phyloP scores from a whole-genome alignment of 2,113 vertebrate genomes.

The Chrysemys picta region DNA sequence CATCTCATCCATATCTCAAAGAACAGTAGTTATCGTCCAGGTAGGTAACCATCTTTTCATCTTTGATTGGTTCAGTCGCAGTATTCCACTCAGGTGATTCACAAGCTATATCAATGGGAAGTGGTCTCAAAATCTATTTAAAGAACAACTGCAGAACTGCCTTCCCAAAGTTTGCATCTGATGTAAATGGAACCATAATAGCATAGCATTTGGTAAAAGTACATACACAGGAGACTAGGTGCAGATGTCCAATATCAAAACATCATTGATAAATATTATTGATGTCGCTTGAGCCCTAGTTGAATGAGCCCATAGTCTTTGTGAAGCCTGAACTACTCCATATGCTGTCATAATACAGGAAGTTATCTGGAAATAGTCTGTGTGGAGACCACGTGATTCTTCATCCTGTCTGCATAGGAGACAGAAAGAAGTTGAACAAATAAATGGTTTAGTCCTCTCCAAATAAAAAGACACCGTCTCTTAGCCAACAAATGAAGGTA shows the following conservation, averaged over 20 bases:
- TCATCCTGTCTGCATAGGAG: background rate
- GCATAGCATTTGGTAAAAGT: background rate
- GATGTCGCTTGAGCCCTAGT: background rate
- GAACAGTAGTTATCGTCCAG: background rate
- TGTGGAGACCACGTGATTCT: background rate
- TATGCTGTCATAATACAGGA: background rate
- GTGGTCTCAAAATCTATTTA: background rate
- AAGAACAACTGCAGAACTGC: background rate
- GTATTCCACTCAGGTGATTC: background rate
- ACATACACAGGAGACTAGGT: background rate
- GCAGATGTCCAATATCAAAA: background rate
- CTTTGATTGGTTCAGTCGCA: background rate
- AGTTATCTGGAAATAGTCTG: background rate
- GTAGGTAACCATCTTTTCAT: background rate
- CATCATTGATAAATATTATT: background rate
- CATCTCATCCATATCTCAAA: background rate
- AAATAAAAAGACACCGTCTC: background rate
- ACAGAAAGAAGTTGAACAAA: background rate
- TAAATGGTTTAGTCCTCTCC: background rate
- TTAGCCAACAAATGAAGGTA: background rate
- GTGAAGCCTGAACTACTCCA: background rate
- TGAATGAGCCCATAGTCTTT: background rate
- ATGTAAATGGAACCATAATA: background rate
- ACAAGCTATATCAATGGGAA: background rate
- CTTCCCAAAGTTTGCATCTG: background rate